Base-by-base conservation (phyloP, 2,113 vertebrate genomes). In the Rhabdornis inornatus region DNA sequence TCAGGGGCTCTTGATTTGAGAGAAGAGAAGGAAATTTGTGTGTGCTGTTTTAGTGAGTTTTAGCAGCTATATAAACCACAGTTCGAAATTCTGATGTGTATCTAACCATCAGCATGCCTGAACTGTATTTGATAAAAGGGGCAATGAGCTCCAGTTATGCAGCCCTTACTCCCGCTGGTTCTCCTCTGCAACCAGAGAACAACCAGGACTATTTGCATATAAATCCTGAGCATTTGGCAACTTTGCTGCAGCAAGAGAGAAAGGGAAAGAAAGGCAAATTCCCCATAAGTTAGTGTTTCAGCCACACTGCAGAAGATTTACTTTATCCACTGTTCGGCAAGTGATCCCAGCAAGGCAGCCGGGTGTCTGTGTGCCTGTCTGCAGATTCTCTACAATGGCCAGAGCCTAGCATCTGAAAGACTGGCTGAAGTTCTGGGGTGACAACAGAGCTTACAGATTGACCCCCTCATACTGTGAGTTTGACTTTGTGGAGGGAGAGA, bases 41-140 rank as follows among this genome's bases (percentile, higher is more conserved):
- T 80, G 68, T 94, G 90, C 88, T 96, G 75, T 95, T 95, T 83
- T 87, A 94, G 89, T 47, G 84, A 78, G 80, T 96, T 95, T 96
- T 92, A 94, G 84, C 80, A 82, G 92, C 90, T 96, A 92, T 65
- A 65, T 83, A 95, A 97, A 93, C 91, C 70, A 71, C 63, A 93
- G 75, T 79, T 96, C 39, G 90, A 94, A 94, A 90, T 77, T 90
- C 56, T 93, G 88, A 76, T 95, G 96, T 91, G 83, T 94, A 87
- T 92, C 83, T 95, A 94, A 55, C 63, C 79, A 90, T 91, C 79
- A 87, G 64, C 70, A 96, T 71, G 90, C 86, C 90, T 95, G 81
- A 94, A 37, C 63, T 92, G 82, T 39, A 64, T 69, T 90, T 76
- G 57, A 90, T 94, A 89, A 95, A 91, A 89, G 83, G 50, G n/a